Base-by-base conservation (phyloP, 37 sponge, comb jelly and placozoan species). In the Bolinopsis microptera region DNA sequence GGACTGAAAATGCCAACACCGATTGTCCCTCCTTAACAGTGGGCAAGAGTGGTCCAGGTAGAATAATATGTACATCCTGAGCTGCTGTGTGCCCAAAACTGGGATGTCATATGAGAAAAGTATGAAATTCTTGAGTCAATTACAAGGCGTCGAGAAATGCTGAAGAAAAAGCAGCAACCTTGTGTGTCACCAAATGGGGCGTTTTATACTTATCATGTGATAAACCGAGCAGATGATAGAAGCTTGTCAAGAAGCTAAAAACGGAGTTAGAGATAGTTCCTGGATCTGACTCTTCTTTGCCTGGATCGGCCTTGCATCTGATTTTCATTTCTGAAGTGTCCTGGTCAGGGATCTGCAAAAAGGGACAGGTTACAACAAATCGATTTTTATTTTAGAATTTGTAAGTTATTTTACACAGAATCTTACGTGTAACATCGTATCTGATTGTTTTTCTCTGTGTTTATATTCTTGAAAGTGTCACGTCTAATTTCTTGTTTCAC, bases 311-410 rank as follows among this genome's bases (percentile, higher is more conserved):
- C 13, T 23, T 32, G 83, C 83, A 32, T 13, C 83, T 80, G 83
- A 80, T 32, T 80, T 80, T 35, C 83, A 80, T n/a, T 80, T 24
- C 83, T 35, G 83, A 80, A 23, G 83, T 80, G 13, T 24, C 83
- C 83, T 8, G 83, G 83, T 21, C 83, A 80, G 38, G 83, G 83
- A 32, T 80, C 83, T 80, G 83, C 83, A 80, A 80, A 23, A 80
- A 80, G 38, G 83, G 83, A 5, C 83, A 80, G 83, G 83, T 80
- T 35, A 67, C n/a, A n/a, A n/a, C n/a, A n/a, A n/a, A n/a, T n/a
- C n/a, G n/a, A n/a, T n/a, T n/a, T n/a, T n/a, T n/a, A n/a, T n/a
- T n/a, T n/a, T n/a, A n/a, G n/a, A n/a, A n/a, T n/a, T n/a, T n/a
- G n/a, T n/a, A n/a, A n/a, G n/a, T n/a, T n/a, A n/a, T n/a, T n/a